Percentiles rank a stretch among this genome's conserved stretches.
Evolutionary conservation across 2,888 invertebrate genomes (phyloP).

Genomic region (Aproaerema taeniolella): DNA sequence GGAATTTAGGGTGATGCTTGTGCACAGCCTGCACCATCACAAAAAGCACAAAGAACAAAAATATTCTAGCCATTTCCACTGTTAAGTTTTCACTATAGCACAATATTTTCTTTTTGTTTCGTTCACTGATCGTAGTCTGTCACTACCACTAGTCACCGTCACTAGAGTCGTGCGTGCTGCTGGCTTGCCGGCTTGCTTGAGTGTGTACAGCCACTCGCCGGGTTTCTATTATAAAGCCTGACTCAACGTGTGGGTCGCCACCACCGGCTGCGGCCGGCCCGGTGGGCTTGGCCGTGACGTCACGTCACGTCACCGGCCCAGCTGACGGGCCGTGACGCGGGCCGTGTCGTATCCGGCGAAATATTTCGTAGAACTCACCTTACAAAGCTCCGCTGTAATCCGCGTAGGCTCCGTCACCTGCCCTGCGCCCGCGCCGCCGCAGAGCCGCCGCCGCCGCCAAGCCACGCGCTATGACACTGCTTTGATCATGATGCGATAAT

Average conservation of each 20-base stretch:
- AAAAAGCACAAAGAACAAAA: constrained; percentile 47
- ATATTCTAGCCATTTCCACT: constrained; percentile 46
- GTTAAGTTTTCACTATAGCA: not conserved
- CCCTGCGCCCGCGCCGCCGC: not conserved
- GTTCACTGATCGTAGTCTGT: not conserved
- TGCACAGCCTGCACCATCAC: constrained; percentile 41
- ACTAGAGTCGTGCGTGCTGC: constrained; percentile 41
- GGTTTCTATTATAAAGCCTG: constrained; percentile 60
- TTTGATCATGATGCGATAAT: not conserved
- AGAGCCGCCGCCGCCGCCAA: not conserved
- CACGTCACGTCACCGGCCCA: constrained; percentile 34
- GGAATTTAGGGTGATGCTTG: constrained; percentile 54
- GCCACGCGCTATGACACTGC: not conserved
- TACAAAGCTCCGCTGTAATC: not conserved
- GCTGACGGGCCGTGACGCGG: constrained; percentile 29
- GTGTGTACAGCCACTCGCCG: constrained; percentile 43
- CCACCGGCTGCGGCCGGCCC: constrained; percentile 17
- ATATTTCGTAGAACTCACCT: constrained; percentile 21
- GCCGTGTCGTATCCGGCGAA: constrained; percentile 19
- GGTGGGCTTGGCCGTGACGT: constrained; percentile 38
- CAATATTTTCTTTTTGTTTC: not conserved
- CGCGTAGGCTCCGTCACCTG: not conserved
- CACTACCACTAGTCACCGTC: constrained; percentile 14
- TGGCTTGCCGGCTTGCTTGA: constrained; percentile 46
- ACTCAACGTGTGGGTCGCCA: constrained; percentile 37